Percentiles rank a stretch among this genome's conserved stretches.
phyloP scores from a whole-genome alignment of 2,113 vertebrate species.

The Narcine bancroftii region DNA sequence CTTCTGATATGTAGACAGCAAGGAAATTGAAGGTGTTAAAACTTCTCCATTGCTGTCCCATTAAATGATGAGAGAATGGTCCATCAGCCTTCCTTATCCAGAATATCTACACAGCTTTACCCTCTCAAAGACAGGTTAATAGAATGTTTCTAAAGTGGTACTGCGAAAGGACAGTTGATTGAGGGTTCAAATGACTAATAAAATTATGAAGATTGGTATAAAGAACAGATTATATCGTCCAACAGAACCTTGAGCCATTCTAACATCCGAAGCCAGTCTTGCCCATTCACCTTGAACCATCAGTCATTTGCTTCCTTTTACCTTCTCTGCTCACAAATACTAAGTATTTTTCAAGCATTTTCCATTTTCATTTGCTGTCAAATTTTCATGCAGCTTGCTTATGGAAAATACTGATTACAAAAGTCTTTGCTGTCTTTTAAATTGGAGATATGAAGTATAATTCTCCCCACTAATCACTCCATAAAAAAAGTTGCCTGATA shows the following conservation, averaged over 20 bases:
- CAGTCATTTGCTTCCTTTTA: background rate
- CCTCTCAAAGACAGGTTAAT: background rate
- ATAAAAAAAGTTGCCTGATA: background rate
- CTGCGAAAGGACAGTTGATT: no score
- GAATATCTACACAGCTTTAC: background rate
- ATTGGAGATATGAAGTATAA: background rate
- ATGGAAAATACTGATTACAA: background rate
- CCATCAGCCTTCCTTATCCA: no score
- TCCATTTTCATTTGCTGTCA: background rate
- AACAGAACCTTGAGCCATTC: background rate
- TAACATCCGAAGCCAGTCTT: background rate
- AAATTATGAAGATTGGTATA: background rate
- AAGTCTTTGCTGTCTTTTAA: background rate
- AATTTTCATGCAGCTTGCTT: background rate
- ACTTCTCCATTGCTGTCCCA: no score
- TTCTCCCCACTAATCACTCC: background rate
- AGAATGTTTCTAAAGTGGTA: background rate
- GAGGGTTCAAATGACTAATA: background rate
- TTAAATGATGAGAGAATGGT: no score
- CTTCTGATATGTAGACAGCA: no score
- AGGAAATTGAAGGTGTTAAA: no score
- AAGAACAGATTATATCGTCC: background rate
- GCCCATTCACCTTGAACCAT: background rate
- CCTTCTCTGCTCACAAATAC: background rate
- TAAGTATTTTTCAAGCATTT: background rate